phyloP scores from a whole-genome alignment of 1,140 invertebrate species.

The Plodia interpunctella region DNA sequence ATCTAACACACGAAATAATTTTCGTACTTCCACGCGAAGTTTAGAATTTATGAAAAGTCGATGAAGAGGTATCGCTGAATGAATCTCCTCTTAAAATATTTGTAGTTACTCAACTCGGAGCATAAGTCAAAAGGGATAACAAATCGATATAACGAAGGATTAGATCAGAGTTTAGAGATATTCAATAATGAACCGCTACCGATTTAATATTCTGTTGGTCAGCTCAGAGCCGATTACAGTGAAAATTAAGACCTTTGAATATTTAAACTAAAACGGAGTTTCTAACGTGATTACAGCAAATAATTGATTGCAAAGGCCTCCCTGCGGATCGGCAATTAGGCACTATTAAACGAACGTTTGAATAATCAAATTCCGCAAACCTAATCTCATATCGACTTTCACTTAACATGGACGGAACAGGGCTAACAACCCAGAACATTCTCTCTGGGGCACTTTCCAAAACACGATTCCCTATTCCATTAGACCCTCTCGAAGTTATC shows the following conservation, averaged over 20 bases:
- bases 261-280: constrained; percentile 2
- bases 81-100: no score
- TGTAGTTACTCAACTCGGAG: no score
- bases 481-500: constrained; percentile 73
- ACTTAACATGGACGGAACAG: constrained; percentile 53
- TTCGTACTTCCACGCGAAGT: no score
- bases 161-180: not conserved
- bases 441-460: constrained; percentile 72
- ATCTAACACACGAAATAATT: no score
- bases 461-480: constrained; percentile 74
- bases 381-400: constrained; percentile 72
- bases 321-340: constrained; percentile 18
- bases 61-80: no score
- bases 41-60: no score
- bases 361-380: constrained; percentile 62
- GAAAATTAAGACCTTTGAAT: not conserved
- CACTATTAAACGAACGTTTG: constrained; percentile 52
- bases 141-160: no score
- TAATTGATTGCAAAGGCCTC: constrained; percentile 5
- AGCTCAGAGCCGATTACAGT: not conserved
- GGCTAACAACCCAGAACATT: constrained; percentile 67
- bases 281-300: constrained; percentile 3
- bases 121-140: no score
- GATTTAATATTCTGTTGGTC: constrained; percentile 5
- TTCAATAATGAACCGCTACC: not conserved